Percentiles rank a stretch among this genome's conserved stretches.
These are phyloP conservation scores for Heliconius melpomene DNA, from an alignment of 1,140 invertebrate species.

Conservation along the genomic window DNA sequence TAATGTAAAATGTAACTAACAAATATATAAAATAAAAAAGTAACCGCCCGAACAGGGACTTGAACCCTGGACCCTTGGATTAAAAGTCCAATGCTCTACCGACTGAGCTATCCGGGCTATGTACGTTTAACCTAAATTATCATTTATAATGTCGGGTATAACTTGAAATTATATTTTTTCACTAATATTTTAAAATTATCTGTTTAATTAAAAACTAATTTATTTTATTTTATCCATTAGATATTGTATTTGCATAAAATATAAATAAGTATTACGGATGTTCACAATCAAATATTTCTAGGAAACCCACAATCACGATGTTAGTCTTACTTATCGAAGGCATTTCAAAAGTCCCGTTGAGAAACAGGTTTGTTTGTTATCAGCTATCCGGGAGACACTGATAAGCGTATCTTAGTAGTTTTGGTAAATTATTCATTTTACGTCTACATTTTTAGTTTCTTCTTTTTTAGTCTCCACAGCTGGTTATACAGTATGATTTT, in stretches of 20 bases:
- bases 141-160: neutral
- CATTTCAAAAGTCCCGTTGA: slow-evolving; percentile 34
- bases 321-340: slow-evolving; percentile 27
- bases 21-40: slow-evolving; percentile 6
- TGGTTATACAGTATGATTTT: neutral
- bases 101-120: slow-evolving; percentile 10
- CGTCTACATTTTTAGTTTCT: neutral
- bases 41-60: slow-evolving; percentile 1
- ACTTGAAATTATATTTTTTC: too few relatives aligned
- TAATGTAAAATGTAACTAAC: neutral
- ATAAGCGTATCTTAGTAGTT: slow-evolving; percentile 22
- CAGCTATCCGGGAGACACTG: slow-evolving; percentile 40
- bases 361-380: slow-evolving; percentile 44
- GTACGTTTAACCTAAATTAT: neutral
- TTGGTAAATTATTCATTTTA: neutral
- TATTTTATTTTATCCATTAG: neutral
- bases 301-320: neutral
- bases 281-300: neutral
- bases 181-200: too few relatives aligned
- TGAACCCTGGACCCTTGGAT: slow-evolving; percentile 15
- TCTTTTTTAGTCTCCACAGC: neutral
- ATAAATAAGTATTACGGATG: neutral
- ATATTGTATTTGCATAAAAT: neutral
- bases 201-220: neutral
- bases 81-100: slow-evolving; percentile 15